phyloP scores from a whole-genome alignment of 2,888 invertebrate genomes.

The Taenaris catops region DNA sequence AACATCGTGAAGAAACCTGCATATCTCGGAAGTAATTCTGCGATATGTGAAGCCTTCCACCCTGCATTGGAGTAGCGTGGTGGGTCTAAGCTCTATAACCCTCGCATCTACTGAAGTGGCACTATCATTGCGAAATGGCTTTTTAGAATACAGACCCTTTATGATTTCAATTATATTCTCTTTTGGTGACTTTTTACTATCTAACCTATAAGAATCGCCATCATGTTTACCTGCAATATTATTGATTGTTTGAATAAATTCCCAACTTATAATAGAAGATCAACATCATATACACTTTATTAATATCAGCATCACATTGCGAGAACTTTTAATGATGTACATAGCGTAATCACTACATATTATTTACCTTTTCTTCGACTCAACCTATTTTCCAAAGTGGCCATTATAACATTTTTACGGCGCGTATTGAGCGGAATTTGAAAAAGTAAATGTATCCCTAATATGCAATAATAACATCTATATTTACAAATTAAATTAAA shows the following conservation, averaged over 20 bases:
- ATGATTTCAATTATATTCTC: slow-evolving; percentile 84
- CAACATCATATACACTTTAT: no score
- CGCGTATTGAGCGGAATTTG: slow-evolving; percentile 13
- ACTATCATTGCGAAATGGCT: slow-evolving; percentile 51
- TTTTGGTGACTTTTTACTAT: slow-evolving; percentile 76
- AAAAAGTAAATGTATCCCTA: slow-evolving; percentile 8
- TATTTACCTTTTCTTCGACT: slow-evolving; percentile 72
- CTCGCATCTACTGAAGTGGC: no score
- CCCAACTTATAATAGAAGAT: no score
- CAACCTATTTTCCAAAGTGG: slow-evolving; percentile 68
- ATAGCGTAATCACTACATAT: slow-evolving; percentile 11
- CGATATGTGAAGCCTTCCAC: no score
- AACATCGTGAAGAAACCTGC: no score
- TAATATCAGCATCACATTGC: no score
- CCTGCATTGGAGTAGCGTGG: no score
- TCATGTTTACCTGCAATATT: slow-evolving; percentile 69
- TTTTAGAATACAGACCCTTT: slow-evolving; percentile 76
- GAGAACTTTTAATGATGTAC: no score
- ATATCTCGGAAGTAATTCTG: no score
- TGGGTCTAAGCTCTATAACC: no score
- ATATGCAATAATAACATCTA: slow-evolving; percentile 12
- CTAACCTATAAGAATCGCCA: slow-evolving; percentile 83
- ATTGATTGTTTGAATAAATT: slow-evolving; percentile 22
- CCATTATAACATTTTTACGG: slow-evolving; percentile 66
- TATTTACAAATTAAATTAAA: slow-evolving; percentile 9